Evolutionary conservation across 37 sponge, comb jelly and placozoan species (phyloP), one percentile per base, ranked within the genome.

Genomic region (Sycon ciliatum): DNA sequence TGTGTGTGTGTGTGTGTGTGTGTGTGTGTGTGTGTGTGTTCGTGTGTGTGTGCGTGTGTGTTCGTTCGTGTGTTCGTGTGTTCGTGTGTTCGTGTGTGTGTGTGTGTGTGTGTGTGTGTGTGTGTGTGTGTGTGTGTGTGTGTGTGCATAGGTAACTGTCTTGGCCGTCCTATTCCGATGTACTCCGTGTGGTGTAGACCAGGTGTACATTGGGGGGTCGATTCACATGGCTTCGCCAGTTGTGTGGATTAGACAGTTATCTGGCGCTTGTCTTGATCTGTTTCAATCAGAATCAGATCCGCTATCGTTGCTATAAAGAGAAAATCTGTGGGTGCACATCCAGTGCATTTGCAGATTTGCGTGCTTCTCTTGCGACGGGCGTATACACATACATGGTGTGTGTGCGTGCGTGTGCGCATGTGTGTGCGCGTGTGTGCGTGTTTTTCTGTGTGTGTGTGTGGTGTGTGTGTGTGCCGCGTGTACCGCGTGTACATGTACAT

Each of bases 51-150:
- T 39, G 22, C 32, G 29, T 22, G 27, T 70, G 52, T 42, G 46
- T 69, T 23, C n/a, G 71, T 39, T 23, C 32, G 39, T 40, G 46
- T 70, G 52, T 66, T 30, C 28, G 24, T 60, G 3, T 74, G 49
- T 74, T n/a, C 36, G 32, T 73, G 34, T 57, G 24, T 42, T 9
- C 4, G 68, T 23, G 33, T 24, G 36, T 32, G 33, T 24, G 33
- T 66, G 36, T 69, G 70, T 69, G 70, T 69, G 70, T 69, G 70
- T 69, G 70, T 69, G 46, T 69, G 24, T 38, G 24, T 38, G 70
- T 69, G 70, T 38, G 70, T 38, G 70, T 38, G 70, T 38, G 46
- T 38, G 46, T 38, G 70, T 38, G 70, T 69, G 70, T 69, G 70
- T 69, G 70, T 69, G 70, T 38, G 70, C 38, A 42, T 69, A 42